Evolutionary conservation across 2,113 vertebrate species (phyloP).

Genomic region (Sorex araneus): DNA sequence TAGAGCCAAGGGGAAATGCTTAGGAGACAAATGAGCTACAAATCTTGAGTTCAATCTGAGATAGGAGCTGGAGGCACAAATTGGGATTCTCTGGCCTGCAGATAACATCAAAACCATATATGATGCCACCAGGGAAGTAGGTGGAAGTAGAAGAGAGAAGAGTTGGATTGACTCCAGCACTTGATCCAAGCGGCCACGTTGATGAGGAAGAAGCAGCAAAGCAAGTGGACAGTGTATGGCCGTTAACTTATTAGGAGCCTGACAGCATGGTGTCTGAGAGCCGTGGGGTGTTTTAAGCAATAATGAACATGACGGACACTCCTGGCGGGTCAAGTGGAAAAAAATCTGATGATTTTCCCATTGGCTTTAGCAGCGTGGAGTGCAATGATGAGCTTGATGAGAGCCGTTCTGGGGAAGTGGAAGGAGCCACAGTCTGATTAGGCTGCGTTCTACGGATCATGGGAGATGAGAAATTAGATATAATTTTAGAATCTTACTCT

Average conservation of each 20-base stretch:
- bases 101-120: constrained; percentile 7
- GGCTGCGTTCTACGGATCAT: not conserved
- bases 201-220: not conserved
- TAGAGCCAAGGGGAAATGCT: not conserved
- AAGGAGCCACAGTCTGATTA: not conserved
- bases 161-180: not conserved
- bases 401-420: not conserved
- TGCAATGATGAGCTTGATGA: not conserved
- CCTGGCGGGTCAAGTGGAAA: not conserved
- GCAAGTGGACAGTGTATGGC: not conserved
- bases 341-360: not conserved
- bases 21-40: not conserved
- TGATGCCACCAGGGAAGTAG: not conserved
- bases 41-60: constrained; percentile 18
- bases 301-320: not conserved
- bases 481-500: not conserved
- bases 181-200: not conserved
- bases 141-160: not conserved
- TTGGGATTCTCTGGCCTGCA: not conserved
- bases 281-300: not conserved
- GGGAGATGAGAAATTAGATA: not conserved
- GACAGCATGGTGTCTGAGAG: not conserved
- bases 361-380: not conserved
- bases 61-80: not conserved
- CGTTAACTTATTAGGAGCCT: not conserved